Evolutionary conservation across 1,140 invertebrate species (phyloP), one percentile per base, ranked within the genome.

Genomic region (Gryon sp.): DNA sequence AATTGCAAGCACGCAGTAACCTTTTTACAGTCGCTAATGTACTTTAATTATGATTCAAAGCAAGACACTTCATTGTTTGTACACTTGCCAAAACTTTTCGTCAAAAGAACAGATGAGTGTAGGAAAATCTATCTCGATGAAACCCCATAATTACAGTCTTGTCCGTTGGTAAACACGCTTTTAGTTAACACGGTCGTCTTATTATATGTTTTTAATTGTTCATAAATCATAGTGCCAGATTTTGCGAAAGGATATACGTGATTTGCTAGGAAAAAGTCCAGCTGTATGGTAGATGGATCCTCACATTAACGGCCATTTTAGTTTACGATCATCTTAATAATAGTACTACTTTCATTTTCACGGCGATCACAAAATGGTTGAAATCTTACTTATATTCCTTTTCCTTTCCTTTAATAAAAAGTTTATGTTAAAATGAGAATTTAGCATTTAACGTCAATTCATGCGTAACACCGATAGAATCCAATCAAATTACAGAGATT

Each of bases 211-310:
- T 68, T 59, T 70, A 41, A 20, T 46, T 30, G 38, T 26, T 7
- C 66, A 60, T 70, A 70, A 70, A 70, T 70, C 28, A 60, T 43
- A n/a, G 28, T 16, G 8, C 36, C 36, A 52, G 46, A 70, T 70
- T 70, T 60, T n/a, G 43, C 24, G 20, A 50, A 50, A 59, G 32
- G 43, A 48, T 28, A 36, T 14, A 52, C 18, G 59, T 14, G 9
- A 43, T 20, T 18, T 3, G 32, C 2, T 24, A 20, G 24, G 22
- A 45, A 59, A 43, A 30, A 45, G 9, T 26, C n/a, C 11, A 4
- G 4, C 32, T 28, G n/a, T n/a, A n/a, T n/a, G n/a, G n/a, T n/a
- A n/a, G n/a, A n/a, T n/a, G n/a, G n/a, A n/a, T n/a, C n/a, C n/a
- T n/a, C n/a, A 24, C 22, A 24, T 24, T 24, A 9, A n/a, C 2